Evolutionary conservation across 2,797 vertebrate genomes (phyloP).

Genomic region (Streptopelia turtur): DNA sequence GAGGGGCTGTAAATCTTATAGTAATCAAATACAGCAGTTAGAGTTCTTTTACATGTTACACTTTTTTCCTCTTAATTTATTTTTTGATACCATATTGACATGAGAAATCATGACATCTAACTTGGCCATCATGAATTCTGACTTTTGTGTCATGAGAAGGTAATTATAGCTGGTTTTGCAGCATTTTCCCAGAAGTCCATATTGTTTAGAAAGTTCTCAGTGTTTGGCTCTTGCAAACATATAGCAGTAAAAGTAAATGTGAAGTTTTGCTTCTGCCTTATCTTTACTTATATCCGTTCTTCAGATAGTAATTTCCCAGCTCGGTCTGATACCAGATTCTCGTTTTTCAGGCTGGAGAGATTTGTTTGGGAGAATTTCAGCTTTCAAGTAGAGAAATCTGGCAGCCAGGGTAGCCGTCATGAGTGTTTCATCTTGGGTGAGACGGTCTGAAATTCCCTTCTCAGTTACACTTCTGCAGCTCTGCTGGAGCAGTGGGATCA

Average conservation of each 20-base stretch:
- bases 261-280: not conserved
- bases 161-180: constrained; percentile 17
- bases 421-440: constrained; percentile 27
- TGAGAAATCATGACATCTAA: not conserved
- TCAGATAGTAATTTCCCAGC: constrained; percentile 13
- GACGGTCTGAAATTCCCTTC: constrained; percentile 59
- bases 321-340: constrained; percentile 1
- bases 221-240: not conserved
- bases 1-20: constrained; percentile 27
- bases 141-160: not conserved
- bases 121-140: not conserved
- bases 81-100: constrained; percentile 15
- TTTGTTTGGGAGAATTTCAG: constrained; percentile 18
- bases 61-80: not conserved
- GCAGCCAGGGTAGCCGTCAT: constrained; percentile 2
- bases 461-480: not conserved
- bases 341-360: constrained; percentile 35
- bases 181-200: not conserved
- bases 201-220: not conserved
- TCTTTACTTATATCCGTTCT: constrained; percentile 36
- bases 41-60: not conserved
- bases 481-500: not conserved
- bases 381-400: constrained; percentile 24
- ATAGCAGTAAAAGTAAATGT: not conserved
- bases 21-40: constrained; percentile 64